Evolutionary conservation across 1,140 invertebrate species (phyloP).

Genomic region (Meloidogyne hapla): DNA sequence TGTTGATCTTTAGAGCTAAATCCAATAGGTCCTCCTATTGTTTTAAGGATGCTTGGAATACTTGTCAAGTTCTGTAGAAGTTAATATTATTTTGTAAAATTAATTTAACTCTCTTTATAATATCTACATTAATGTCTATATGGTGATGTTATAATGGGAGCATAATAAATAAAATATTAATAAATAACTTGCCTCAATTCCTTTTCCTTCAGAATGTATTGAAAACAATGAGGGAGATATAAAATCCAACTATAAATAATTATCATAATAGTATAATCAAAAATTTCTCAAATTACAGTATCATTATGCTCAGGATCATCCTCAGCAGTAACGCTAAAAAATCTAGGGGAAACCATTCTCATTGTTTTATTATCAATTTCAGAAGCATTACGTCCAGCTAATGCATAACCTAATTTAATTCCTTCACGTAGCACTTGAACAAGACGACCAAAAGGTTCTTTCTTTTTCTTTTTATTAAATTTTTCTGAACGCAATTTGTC

Average conservation of each 20-base stretch:
- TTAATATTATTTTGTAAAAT: not conserved
- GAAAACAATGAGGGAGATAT: slow-evolving; percentile 58
- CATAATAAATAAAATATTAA: too few species aligned
- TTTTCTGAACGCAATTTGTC: slow-evolving; percentile 23
- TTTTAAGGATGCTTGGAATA: slow-evolving; percentile 45
- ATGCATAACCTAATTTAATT: slow-evolving; percentile 50
- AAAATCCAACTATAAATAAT: slow-evolving; percentile 49
- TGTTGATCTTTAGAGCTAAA: slow-evolving; percentile 47
- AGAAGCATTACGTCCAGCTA: slow-evolving; percentile 56
- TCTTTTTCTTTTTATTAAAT: not conserved
- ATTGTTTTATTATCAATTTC: slow-evolving; percentile 60
- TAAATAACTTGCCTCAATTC: slow-evolving; percentile 44
- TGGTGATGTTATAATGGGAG: too few species aligned
- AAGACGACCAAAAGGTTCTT: slow-evolving; percentile 9
- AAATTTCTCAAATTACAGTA: slow-evolving; percentile 29
- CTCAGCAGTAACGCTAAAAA: slow-evolving; percentile 55
- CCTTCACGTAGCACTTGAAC: slow-evolving; percentile 49
- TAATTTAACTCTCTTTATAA: too few species aligned
- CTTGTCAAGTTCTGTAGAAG: slow-evolving; percentile 38
- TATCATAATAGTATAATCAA: not conserved
- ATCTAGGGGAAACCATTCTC: slow-evolving; percentile 55
- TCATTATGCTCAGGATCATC: slow-evolving; percentile 40
- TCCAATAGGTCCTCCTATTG: slow-evolving; percentile 14
- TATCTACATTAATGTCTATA: too few species aligned
- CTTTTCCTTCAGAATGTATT: slow-evolving; percentile 57